A percentile compares a stretch with the other conserved stretches of the same genome.
These are phyloP conservation scores for Rhyzopertha dominica DNA, from an alignment of 1,140 invertebrate species.

Conservation along the genomic window DNA sequence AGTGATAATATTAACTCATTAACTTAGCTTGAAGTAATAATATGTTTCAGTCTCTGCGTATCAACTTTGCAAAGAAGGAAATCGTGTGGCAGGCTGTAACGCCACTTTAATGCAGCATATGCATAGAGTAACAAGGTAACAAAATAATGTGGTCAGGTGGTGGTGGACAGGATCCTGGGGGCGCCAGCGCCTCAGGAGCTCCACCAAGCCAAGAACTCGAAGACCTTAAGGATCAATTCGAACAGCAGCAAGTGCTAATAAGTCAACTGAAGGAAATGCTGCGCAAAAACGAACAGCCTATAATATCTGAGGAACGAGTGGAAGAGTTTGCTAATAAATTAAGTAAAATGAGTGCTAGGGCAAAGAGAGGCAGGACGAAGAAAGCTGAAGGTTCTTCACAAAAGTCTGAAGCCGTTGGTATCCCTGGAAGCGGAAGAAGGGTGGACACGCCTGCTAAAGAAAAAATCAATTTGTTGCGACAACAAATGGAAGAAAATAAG, in stretches of 20 bases:
- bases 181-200: constrained; percentile 13
- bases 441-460: constrained; percentile 45
- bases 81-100: no score
- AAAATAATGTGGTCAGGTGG: no score
- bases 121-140: no score
- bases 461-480: constrained; percentile 48
- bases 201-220: constrained; percentile 25
- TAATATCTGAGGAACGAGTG: constrained; percentile 41
- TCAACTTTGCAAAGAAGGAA: no score
- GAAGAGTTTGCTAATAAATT: constrained; percentile 42
- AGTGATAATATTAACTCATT: no score
- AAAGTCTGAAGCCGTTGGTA: constrained; percentile 10
- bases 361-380: constrained; percentile 32
- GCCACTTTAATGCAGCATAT: no score
- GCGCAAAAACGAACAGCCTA: constrained; percentile 40
- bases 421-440: constrained; percentile 15
- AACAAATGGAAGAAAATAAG: constrained; percentile 50
- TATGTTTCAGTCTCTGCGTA: no score
- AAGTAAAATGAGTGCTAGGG: constrained; percentile 34
- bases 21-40: no score
- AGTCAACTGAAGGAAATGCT: constrained; percentile 44
- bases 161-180: constrained; percentile 37
- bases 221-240: constrained; percentile 42
- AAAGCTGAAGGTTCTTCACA: constrained; percentile 21
- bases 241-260: constrained; percentile 41